Conservation (phyloP, 2,888 invertebrate genomes). For the Drosophila phalerata region DNA sequence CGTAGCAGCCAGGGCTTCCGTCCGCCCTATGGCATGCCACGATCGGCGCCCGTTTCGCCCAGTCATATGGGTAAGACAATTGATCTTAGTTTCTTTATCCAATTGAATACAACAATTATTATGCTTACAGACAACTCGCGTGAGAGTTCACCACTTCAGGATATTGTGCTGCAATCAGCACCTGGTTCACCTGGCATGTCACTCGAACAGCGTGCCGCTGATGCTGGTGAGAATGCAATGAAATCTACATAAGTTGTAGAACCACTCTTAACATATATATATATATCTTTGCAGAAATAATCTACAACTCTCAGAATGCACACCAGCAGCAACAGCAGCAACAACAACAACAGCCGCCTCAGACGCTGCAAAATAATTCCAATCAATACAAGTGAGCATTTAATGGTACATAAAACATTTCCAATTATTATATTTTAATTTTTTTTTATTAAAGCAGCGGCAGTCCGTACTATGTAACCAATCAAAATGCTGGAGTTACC, state of each 20-base stretch:
- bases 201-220: conserved; percentile 83
- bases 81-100: neutral
- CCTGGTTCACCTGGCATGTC: conserved; percentile 89
- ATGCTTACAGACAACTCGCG: conserved; percentile 88
- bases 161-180: conserved; percentile 88
- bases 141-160: conserved; percentile 96
- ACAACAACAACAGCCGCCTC: conserved; percentile 67
- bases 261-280: neutral
- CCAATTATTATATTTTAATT: neutral
- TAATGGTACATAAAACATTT: neutral
- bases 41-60: conserved; percentile 97
- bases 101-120: neutral
- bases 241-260: neutral
- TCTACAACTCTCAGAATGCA: conserved; percentile 83
- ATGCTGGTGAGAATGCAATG: conserved; percentile 69
- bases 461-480: conserved; percentile 83
- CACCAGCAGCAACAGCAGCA: conserved; percentile 69
- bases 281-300: conserved; percentile 75
- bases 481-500: conserved; percentile 77
- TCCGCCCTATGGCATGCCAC: conserved; percentile 92
- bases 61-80: conserved; percentile 92
- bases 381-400: conserved; percentile 84
- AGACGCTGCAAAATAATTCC: conserved; percentile 82
- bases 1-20: conserved; percentile 96
- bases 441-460: conserved; percentile 70